Evolutionary conservation across 2,888 invertebrate genomes (phyloP).

Genomic region (Rhagonycha lutea): DNA sequence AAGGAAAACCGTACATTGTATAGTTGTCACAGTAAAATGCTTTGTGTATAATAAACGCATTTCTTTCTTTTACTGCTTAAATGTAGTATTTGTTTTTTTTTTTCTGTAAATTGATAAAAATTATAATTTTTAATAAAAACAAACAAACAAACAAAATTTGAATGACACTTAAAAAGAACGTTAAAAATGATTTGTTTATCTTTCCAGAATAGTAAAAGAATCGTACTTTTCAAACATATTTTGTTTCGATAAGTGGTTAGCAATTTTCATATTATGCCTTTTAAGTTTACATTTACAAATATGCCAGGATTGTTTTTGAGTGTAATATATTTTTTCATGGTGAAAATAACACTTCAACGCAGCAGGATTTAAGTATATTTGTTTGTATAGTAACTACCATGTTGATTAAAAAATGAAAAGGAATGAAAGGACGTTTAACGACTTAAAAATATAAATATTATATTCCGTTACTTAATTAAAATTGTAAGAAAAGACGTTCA

Average conservation of each 20-base stretch:
- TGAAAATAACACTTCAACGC: not conserved
- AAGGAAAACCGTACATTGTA: conserved; percentile 3
- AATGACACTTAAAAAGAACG: not conserved
- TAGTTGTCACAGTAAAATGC: conserved; percentile 1
- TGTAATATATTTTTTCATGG: not conserved
- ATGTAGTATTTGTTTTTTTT: not conserved
- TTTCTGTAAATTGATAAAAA: not conserved
- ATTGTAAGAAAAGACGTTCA: not conserved
- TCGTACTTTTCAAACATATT: not conserved
- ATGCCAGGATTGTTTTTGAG: not conserved
- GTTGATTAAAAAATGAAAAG: not conserved
- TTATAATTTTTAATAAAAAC: not conserved
- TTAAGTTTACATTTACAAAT: not conserved
- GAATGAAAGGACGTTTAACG: not conserved
- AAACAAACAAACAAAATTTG: not conserved
- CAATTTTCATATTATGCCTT: not conserved
- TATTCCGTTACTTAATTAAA: not conserved
- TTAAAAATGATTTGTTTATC: not conserved
- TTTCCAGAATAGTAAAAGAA: not conserved
- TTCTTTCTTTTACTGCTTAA: not conserved
- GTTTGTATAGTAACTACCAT: not conserved
- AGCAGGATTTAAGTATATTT: not conserved
- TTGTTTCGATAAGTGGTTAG: not conserved
- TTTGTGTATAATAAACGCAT: not conserved
- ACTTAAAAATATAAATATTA: not conserved